Base-by-base conservation (phyloP, 1,140 invertebrate species). In the Drosophila triauraria region DNA sequence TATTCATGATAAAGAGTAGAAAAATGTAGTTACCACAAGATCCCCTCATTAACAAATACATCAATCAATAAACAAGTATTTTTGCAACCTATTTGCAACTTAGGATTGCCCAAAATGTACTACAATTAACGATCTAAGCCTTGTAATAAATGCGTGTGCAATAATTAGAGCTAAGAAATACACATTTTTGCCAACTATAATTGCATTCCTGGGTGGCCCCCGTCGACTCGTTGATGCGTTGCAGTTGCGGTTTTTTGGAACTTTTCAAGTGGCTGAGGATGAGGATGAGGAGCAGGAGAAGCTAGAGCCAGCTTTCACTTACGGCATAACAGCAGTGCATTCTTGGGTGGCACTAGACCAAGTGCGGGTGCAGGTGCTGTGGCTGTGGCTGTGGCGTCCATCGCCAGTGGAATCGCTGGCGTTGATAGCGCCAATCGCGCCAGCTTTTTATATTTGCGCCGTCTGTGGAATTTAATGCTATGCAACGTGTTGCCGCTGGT, bases 401-500 rank as follows among this genome's bases (percentile, higher is more conserved):
- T 54, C 32, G 51, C 48, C 46, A 27, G 71, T 38, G 75, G 74
- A 53, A 78, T 77, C 50, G 43, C 62, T 61, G 74, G 56, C 50
- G 80, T 63, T 80, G 84, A 80, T 83, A 84, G 68, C 57, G 68
- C 70, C 78, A 90, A 83, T 75, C 91, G 87, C 62, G 90, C 71
- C 82, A 90, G 72, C 76, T 90, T 91, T 77, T 80, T 80, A 63
- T 90, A 76, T 78, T 85, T 90, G 63, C 90, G 80, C 30, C 90
- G 70, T 61, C 91, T 75, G 47, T 91, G 82, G 71, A 85, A 91
- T 86, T 90, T 91, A 64, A 88, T 88, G 85, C 88, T 88, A 74
- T 90, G 86, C 81, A 90, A 74, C 63, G 85, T 90, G 25, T 78
- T 54, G 62, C 87, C 82, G 43, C 65, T 67, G 44, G 13, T 38